Evolutionary conservation across 2,797 vertebrate species (phyloP), one percentile per base, ranked within the genome.

Genomic region (Poeciliopsis turneri): DNA sequence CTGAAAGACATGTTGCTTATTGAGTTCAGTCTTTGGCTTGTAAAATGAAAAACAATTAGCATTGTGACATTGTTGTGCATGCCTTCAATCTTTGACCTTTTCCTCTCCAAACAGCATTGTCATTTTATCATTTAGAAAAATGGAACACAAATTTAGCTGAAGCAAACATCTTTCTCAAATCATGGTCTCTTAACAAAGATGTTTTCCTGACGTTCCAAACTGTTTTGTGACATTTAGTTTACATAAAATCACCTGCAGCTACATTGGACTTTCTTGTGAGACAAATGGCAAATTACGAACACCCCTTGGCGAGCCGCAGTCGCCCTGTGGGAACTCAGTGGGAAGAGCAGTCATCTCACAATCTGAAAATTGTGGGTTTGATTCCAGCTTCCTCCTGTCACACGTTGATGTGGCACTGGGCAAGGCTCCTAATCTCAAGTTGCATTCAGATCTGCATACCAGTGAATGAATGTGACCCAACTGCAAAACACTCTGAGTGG

Each of bases 1-100:
- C 57, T 82, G 78, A 30, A 53, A 53, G 76, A 46, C 78, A 70
- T 5, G 10, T 16, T 69, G 28, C 76, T 73, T 68, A 77, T 78
- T 23, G 36, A 74, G 64, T 46, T 72, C 41, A 73, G 55, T 77
- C 64, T 79, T 70, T 77, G 49, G 66, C 23, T 73, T 79, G n/a
- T 39, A 76, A 82, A 55, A 55, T 55, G 23, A 55, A 69, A 75
- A 75, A 55, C 39, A 39, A 66, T 25, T 7, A 74, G 72, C 76
- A 64, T 68, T 45, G 66, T 9, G 72, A 72, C 76, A 68, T 66
- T 69, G 66, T 69, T 69, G 23, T 5, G 11, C 36, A 12, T 45
- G 13, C 23, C 20, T 20, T 43, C 12, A 43, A 69, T 43, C 1
- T n/a, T 9, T 70, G 68, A 69, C 66, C 41, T 69, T 69, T n/a